Conservation (phyloP, 1,140 invertebrate genomes). For the Ceratoteleas bidentatus region DNA sequence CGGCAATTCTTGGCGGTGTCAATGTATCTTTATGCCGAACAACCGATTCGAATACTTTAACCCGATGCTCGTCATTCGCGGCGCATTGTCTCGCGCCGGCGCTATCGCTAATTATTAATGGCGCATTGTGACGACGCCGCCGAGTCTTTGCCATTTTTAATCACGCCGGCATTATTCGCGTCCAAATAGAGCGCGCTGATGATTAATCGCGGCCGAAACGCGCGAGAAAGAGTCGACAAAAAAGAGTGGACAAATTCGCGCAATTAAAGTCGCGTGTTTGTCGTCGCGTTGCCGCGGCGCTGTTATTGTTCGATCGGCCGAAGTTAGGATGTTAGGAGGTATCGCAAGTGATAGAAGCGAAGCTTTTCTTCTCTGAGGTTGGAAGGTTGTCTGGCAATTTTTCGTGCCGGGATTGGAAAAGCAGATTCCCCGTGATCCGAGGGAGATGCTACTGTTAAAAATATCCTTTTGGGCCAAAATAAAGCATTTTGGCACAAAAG, state of each 20-base stretch:
- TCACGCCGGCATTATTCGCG: not conserved
- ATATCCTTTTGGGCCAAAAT: no score
- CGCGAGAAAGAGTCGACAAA: not conserved
- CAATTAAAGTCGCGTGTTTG: conserved; percentile 33
- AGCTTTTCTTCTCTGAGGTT: no score
- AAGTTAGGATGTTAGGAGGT: no score
- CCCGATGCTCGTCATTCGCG: conserved; percentile 30
- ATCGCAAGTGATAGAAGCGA: no score
- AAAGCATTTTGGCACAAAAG: no score
- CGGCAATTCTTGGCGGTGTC: conserved; percentile 64
- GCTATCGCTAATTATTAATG: conserved; percentile 21
- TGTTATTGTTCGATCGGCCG: no score
- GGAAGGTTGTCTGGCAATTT: no score
- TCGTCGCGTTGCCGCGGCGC: no score
- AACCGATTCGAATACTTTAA: conserved; percentile 38
- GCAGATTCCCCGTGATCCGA: no score
- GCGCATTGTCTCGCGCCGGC: conserved; percentile 4
- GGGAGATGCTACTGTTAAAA: no score
- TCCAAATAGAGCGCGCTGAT: not conserved
- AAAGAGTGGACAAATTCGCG: conserved; percentile 35
- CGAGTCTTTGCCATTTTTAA: conserved; percentile 2
- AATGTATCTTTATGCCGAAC: conserved; percentile 64
- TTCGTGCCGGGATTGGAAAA: no score
- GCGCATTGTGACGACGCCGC: not conserved
- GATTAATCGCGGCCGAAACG: not conserved